A percentile compares a stretch with the other conserved stretches of the same genome.
phyloP scores from a whole-genome alignment of 2,888 invertebrate species.

The Plebejus argus region DNA sequence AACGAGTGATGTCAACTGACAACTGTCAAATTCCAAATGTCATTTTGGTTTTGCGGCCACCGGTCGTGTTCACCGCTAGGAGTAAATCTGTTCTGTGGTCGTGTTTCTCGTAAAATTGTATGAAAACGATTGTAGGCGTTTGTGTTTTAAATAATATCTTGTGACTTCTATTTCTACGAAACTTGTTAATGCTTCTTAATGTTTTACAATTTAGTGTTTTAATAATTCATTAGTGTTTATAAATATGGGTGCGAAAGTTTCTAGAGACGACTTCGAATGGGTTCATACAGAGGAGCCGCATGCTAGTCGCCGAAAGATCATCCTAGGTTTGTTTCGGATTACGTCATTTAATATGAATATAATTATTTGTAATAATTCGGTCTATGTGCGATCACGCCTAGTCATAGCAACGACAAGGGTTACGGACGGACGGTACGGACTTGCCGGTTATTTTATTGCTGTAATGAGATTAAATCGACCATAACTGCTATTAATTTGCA shows the following conservation, averaged over 20 bases:
- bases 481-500: not conserved
- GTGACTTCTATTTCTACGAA: not conserved
- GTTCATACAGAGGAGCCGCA: conserved; percentile 98
- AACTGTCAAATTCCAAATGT: not conserved
- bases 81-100: too few species aligned
- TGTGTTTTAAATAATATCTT: conserved; percentile 5
- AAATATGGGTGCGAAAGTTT: conserved; percentile 95
- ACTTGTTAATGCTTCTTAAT: not conserved
- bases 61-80: too few species aligned
- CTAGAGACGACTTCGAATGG: conserved; percentile 98
- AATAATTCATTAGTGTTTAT: conserved; percentile 32
- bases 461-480: not conserved
- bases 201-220: not conserved
- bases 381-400: not conserved
- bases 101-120: conserved; percentile 1
- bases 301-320: conserved; percentile 95
- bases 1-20: not conserved
- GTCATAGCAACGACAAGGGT: not conserved
- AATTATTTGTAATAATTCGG: conserved; percentile 5
- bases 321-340: conserved; percentile 85
- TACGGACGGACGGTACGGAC: not conserved
- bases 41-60: not conserved
- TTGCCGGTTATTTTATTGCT: not conserved
- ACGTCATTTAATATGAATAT: conserved; percentile 21
- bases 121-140: not conserved